These are phyloP conservation scores for Danio choprae DNA, from an alignment of 2,797 vertebrate genomes.

Conservation along the genomic window DNA sequence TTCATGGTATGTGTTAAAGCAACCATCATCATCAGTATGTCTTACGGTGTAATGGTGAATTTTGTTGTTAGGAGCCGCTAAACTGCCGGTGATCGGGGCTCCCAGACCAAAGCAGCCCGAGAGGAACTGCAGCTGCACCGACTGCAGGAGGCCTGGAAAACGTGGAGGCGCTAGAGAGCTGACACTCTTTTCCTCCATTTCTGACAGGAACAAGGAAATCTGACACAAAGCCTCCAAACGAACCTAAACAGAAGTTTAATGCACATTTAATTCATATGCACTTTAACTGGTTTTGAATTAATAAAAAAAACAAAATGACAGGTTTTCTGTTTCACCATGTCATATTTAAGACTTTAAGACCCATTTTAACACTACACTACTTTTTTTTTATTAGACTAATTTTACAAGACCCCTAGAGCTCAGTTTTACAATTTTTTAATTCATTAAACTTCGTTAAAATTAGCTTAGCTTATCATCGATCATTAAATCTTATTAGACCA, in stretches of 20 bases:
- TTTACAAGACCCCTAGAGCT: no score
- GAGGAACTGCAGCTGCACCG: conserved; percentile 84
- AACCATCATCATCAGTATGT: neutral
- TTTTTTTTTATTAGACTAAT: no score
- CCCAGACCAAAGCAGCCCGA: conserved; percentile 82
- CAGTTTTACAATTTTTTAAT: no score
- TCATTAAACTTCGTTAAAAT: no score
- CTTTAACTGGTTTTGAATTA: neutral
- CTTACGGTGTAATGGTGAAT: conserved; percentile 81
- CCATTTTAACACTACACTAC: no score
- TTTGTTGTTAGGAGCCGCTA: conserved; percentile 70
- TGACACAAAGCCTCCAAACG: conserved; percentile 82
- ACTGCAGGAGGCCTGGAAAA: conserved; percentile 77
- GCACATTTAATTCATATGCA: neutral
- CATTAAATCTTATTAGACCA: no score
- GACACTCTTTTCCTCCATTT: conserved; percentile 80
- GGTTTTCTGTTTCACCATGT: no score
- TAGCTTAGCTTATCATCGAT: no score
- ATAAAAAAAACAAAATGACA: no score
- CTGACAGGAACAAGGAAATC: conserved; percentile 82
- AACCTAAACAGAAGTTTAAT: conserved; percentile 64
- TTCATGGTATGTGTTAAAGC: no score
- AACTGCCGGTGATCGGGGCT: conserved; percentile 72
- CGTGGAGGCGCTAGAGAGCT: conserved; percentile 64
- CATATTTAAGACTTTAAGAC: no score